These are phyloP conservation scores for Hyppa rectilinea DNA, from an alignment of 2,888 invertebrate species.

Conservation along the genomic window DNA sequence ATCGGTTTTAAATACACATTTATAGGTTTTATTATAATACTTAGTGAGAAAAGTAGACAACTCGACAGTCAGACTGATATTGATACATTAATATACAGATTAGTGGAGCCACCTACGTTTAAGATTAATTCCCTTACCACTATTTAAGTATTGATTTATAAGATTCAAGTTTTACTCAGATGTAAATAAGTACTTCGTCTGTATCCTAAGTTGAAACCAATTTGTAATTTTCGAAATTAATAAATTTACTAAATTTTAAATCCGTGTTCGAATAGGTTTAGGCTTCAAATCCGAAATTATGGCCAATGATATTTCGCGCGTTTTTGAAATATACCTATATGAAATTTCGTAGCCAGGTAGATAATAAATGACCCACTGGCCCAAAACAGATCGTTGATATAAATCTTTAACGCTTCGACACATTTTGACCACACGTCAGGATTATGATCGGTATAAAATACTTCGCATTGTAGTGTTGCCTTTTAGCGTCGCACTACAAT, in stretches of 20 bases:
- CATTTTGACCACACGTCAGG: constrained; percentile 89
- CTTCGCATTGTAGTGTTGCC: constrained; percentile 79
- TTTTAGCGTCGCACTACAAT: constrained; percentile 81
- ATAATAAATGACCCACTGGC: constrained; percentile 74
- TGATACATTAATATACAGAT: constrained; percentile 61
- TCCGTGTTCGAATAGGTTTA: background rate
- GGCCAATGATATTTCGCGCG: constrained; percentile 13
- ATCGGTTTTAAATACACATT: constrained; percentile 10
- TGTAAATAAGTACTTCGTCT: constrained; percentile 15
- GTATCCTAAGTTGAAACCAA: constrained; percentile 22
- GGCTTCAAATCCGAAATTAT: background rate
- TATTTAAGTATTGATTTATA: constrained; percentile 60
- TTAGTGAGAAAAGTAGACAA: constrained; percentile 49
- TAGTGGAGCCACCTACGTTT: constrained; percentile 59
- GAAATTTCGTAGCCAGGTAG: constrained; percentile 59
- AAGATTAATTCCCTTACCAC: constrained; percentile 48
- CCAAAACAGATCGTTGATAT: constrained; percentile 77
- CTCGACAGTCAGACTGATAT: constrained; percentile 50
- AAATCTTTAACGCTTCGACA: constrained; percentile 89
- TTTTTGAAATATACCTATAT: constrained; percentile 36
- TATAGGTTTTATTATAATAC: constrained; percentile 35
- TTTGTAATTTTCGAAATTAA: constrained; percentile 26
- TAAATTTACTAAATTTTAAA: constrained; percentile 17
- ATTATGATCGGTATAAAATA: constrained; percentile 87
- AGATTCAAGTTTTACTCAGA: constrained; percentile 15